These are phyloP conservation scores for Portunus trituberculatus DNA, from an alignment of 1,140 invertebrate species.

Conservation along the genomic window DNA sequence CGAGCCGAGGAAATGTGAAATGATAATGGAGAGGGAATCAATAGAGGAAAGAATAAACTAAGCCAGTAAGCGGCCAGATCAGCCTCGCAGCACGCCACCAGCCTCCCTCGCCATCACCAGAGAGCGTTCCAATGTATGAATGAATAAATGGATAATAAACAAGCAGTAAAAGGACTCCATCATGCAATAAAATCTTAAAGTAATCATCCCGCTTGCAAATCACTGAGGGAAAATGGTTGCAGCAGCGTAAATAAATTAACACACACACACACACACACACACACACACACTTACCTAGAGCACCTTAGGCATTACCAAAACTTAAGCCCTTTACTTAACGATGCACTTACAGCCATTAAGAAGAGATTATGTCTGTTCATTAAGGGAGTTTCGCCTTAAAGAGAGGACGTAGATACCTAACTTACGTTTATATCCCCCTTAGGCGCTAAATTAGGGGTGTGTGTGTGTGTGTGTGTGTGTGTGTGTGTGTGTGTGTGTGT, in stretches of 20 bases:
- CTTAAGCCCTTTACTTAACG: not conserved
- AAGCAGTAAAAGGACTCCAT: no score
- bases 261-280: conserved; percentile 10
- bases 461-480: conserved; percentile 34
- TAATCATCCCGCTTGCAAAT: no score
- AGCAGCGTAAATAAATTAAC: not conserved
- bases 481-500: conserved; percentile 21
- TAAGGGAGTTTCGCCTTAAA: not conserved
- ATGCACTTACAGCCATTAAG: not conserved
- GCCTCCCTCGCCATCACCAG: no score
- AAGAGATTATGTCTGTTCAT: not conserved
- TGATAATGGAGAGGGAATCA: no score
- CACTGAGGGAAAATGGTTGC: no score
- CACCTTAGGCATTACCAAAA: not conserved
- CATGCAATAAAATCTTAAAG: no score
- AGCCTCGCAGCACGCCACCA: no score
- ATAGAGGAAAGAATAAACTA: no score
- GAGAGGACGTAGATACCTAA: not conserved
- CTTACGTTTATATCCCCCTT: not conserved
- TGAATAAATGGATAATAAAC: no score
- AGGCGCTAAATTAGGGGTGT: not conserved
- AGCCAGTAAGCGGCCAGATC: no score
- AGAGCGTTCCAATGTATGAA: no score
- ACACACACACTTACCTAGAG: not conserved
- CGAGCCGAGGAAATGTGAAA: no score